Base-by-base conservation (phyloP, 2,113 vertebrate species). In the Phrynosoma blainvillii region DNA sequence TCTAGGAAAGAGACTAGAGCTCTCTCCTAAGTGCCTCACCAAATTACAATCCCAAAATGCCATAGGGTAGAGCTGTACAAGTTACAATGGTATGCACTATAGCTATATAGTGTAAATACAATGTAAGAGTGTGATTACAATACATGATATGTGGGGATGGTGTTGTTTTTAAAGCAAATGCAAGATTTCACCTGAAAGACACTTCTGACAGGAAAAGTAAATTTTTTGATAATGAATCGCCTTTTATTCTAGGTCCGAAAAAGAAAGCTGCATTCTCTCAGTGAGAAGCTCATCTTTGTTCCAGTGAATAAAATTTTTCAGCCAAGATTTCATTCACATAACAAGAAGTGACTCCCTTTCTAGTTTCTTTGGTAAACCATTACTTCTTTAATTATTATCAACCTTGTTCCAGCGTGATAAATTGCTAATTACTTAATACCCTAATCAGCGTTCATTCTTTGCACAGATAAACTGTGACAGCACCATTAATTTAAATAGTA, bases 361-460 rank as follows among this genome's bases (percentile, higher is more conserved):
- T 97, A 97, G 97, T 98, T 98, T 98, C 97, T 97, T 98, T 97
- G 97, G 97, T 98, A 98, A 97, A 96, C 98, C 98, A 97, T 97
- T 97, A 97, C 96, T 97, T 98, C 98, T 98, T 98, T 98, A 99
- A 99, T 98, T 98, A 98, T 98, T 98, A 98, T 98, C 97, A 98
- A 98, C 97, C 98, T 98, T 98, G 98, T 98, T 98, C 97, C 96
- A 96, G 97, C 96, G 97, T 99, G 98, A 99, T 99, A 98, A 99
- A 99, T 98, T 98, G 98, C 98, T 98, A 98, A 98, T 98, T 99
- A 98, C 98, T 99, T 98, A 99, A 99, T 98, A 97, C 97, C 97
- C 98, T 98, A 98, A 99, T 99, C 98, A 98, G 98, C 96, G 97
- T 98, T 98, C 98, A 98, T 98, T 98, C 98, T 98, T 98, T 97